These are phyloP conservation scores for Oikopleura dioica DNA, from an alignment of 23 tunicate genomes.

Conservation along the genomic window DNA sequence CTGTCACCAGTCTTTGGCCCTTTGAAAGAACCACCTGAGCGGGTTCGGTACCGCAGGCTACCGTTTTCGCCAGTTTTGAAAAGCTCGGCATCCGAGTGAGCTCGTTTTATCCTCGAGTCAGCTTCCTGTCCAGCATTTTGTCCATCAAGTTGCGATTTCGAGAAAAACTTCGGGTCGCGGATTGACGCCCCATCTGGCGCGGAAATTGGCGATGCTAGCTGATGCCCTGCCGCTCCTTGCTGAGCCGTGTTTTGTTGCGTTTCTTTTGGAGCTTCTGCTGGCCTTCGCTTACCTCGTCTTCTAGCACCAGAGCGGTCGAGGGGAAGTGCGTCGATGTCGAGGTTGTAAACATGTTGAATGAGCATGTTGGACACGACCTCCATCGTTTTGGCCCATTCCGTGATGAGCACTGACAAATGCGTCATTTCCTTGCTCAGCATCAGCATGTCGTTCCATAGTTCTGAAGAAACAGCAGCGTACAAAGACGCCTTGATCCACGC, in stretches of 20 bases:
- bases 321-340: conserved; percentile 49
- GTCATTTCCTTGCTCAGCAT: conserved; percentile 30
- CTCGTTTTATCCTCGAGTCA: no score
- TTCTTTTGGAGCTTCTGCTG: background rate
- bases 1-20: background rate
- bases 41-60: background rate
- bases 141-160: no score
- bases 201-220: no score
- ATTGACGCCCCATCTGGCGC: no score
- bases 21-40: background rate
- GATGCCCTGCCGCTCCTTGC: no score
- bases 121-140: no score
- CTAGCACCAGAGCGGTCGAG: conserved; percentile 48
- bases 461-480: conserved; percentile 40
- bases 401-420: conserved; percentile 38
- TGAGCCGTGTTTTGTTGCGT: background rate
- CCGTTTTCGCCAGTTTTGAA: no score
- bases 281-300: conserved; percentile 1
- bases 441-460: conserved; percentile 66
- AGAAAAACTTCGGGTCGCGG: no score
- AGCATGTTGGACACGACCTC: conserved; percentile 44
- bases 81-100: no score
- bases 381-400: conserved; percentile 84
- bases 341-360: conserved; percentile 44
- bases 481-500: conserved; percentile 87